Conservation (phyloP, 2,113 vertebrate genomes). For the Zosterops japonicus region DNA sequence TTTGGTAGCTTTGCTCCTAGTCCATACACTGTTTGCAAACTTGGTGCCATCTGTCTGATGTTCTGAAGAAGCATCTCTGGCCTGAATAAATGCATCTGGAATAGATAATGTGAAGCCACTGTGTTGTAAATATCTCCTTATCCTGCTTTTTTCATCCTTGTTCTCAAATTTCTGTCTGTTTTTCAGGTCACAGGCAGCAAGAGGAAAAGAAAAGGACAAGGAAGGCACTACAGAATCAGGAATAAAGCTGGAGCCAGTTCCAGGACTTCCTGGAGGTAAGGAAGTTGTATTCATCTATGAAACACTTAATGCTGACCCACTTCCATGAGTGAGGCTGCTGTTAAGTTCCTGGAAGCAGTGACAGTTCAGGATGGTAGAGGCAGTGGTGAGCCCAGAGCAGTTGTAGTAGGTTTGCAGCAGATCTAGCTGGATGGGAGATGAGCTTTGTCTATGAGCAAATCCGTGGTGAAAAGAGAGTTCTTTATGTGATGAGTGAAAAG, state of each 20-base stretch:
- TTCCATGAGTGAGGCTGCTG: accelerated
- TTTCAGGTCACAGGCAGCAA: conserved; percentile 89
- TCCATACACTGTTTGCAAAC: not conserved
- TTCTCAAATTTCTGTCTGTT: not conserved
- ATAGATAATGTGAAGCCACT: not conserved
- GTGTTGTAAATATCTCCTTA: not conserved
- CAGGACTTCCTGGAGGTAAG: conserved; percentile 90
- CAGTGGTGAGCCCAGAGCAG: not conserved
- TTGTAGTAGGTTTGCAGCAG: not conserved
- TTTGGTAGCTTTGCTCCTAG: not conserved
- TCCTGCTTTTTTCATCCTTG: not conserved
- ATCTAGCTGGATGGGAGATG: not conserved
- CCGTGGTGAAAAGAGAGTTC: not conserved
- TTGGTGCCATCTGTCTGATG: not conserved
- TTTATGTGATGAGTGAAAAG: not conserved
- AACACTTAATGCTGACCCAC: not conserved
- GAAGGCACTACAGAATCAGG: conserved; percentile 89
- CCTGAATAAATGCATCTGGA: not conserved
- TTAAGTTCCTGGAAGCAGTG: not conserved
- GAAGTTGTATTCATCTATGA: not conserved
- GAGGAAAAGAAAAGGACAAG: conserved; percentile 89
- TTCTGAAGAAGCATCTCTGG: not conserved
- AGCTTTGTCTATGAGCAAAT: not conserved
- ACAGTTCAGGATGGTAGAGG: not conserved
- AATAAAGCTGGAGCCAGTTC: conserved; percentile 91